phyloP scores from a whole-genome alignment of 2,113 vertebrate species.

The Desmodus rotundus region DNA sequence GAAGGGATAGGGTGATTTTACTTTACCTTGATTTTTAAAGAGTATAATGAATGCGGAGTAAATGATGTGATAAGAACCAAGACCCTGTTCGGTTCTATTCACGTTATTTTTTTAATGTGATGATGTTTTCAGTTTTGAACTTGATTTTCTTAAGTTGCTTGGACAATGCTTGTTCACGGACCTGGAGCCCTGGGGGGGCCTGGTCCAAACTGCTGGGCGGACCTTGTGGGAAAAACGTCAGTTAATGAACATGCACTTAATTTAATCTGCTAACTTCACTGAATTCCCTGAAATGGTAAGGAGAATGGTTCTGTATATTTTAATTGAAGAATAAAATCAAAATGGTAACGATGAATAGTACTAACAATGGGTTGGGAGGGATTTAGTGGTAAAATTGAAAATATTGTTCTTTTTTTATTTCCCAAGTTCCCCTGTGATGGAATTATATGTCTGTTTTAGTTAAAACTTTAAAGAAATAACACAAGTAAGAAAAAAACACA shows the following conservation, averaged over 20 bases:
- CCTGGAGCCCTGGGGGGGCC: neutral
- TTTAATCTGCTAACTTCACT: neutral
- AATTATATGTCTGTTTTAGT: neutral
- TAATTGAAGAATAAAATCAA: neutral
- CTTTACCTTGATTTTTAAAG: neutral
- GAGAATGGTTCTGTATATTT: neutral
- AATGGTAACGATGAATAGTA: neutral
- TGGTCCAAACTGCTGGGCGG: neutral
- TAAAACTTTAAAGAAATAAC: neutral
- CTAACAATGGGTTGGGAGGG: neutral
- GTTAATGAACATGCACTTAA: neutral
- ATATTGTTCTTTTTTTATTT: neutral
- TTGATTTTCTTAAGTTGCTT: neutral
- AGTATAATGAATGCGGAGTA: too few species aligned
- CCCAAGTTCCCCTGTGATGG: neutral
- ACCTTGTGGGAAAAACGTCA: neutral
- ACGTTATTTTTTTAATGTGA: neutral
- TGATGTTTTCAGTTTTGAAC: neutral
- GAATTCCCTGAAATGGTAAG: neutral
- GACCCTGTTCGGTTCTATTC: neutral
- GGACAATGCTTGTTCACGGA: accelerated
- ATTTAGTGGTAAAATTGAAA: neutral
- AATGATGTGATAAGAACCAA: neutral
- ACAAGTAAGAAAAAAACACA: neutral
- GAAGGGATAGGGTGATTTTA: neutral